phyloP scores from a whole-genome alignment of 2,797 vertebrate species.

The Cottoperca gobio region DNA sequence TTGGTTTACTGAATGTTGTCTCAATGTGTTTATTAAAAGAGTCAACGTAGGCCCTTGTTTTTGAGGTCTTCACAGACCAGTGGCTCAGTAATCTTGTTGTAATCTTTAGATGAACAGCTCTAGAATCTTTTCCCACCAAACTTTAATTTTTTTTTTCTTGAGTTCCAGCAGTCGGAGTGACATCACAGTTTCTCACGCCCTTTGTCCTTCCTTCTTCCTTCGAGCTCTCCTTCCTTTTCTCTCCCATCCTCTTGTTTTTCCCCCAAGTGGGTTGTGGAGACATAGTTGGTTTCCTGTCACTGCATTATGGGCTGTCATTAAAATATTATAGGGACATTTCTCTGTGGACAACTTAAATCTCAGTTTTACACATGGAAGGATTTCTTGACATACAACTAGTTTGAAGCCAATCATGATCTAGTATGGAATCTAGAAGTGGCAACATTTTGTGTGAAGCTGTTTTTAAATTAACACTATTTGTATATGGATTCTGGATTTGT shows the following conservation, averaged over 20 bases:
- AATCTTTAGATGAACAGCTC: slow-evolving; percentile 1
- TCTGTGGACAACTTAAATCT: neutral
- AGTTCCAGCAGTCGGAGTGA: slow-evolving; percentile 43
- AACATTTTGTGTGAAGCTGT: neutral
- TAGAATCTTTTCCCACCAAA: slow-evolving; percentile 43
- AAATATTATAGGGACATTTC: neutral
- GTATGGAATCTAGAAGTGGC: neutral
- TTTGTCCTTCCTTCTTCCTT: slow-evolving; percentile 60
- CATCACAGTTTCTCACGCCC: slow-evolving; percentile 81
- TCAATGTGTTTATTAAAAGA: neutral
- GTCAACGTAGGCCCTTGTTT: neutral
- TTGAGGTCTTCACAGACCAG: neutral
- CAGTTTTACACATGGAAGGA: neutral
- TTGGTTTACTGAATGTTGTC: neutral
- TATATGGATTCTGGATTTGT: neutral
- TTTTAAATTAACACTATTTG: neutral
- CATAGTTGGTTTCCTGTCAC: slow-evolving; percentile 48
- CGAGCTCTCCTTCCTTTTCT: slow-evolving; percentile 46
- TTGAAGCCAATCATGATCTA: neutral
- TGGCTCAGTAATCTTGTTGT: slow-evolving; percentile 1
- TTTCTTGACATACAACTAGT: neutral
- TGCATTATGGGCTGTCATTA: neutral
- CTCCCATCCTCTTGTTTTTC: slow-evolving; percentile 33
- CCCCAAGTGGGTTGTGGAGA: slow-evolving; percentile 39
- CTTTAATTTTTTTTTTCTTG: neutral